A percentile compares a stretch with the other conserved stretches of the same genome.
Conservation (phyloP, 2,888 invertebrate species). For the Euphydryas editha region DNA sequence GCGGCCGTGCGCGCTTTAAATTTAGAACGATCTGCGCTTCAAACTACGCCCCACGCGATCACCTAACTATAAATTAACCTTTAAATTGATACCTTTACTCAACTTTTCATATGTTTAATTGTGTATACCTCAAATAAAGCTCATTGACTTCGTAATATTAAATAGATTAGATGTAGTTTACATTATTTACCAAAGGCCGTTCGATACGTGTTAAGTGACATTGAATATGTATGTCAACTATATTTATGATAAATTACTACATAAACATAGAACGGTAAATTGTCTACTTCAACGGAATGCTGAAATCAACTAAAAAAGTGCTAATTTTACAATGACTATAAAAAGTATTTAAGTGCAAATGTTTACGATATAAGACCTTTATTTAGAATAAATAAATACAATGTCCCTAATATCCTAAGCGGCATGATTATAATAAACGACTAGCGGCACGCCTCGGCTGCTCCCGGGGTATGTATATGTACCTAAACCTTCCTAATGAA, state of each 20-base stretch:
- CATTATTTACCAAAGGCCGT: conserved; percentile 29
- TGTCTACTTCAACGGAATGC: neutral
- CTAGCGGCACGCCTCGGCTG: too few relatives aligned
- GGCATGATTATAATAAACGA: too few relatives aligned
- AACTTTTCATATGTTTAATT: conserved; percentile 60
- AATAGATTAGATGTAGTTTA: conserved; percentile 26
- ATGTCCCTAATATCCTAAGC: too few relatives aligned
- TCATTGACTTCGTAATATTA: conserved; percentile 3
- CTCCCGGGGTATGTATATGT: too few relatives aligned
- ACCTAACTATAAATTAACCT: conserved; percentile 68
- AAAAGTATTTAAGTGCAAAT: too few relatives aligned
- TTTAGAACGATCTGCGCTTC: conserved; percentile 82
- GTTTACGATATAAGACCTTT: too few relatives aligned
- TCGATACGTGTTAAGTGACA: conserved; percentile 23
- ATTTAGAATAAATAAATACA: too few relatives aligned
- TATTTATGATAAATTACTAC: conserved; percentile 25
- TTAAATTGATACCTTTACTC: conserved; percentile 38
- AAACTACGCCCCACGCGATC: conserved; percentile 76
- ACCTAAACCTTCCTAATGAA: too few relatives aligned
- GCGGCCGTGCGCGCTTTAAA: conserved; percentile 82
- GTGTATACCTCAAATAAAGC: conserved; percentile 10
- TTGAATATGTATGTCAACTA: conserved; percentile 32
- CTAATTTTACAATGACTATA: neutral
- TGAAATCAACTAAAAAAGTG: neutral
- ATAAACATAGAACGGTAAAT: neutral